Conservation (phyloP, 2,888 invertebrate genomes). For the Emmelina monodactyla region DNA sequence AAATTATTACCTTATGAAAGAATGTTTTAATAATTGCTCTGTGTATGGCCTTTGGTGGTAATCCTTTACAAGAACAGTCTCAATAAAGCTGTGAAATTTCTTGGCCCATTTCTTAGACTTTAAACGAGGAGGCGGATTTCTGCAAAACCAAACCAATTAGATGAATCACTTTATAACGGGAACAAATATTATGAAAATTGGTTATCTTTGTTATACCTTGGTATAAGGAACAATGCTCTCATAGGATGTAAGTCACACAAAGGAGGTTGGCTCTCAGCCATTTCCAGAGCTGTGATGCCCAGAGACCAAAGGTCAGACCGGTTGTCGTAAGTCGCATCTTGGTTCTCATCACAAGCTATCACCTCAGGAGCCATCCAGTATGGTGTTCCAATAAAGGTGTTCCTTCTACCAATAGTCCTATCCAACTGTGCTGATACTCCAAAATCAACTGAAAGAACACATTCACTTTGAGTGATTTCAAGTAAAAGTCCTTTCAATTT, state of each 20-base stretch:
- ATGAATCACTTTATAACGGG: neutral
- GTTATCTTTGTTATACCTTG: constrained; percentile 52
- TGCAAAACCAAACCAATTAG: constrained; percentile 20
- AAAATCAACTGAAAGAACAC: constrained; percentile 94
- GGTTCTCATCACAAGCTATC: constrained; percentile 99
- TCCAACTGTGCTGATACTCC: constrained; percentile 99
- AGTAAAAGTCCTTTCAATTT: no score
- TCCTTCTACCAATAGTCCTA: constrained; percentile 97
- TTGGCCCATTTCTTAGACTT: constrained; percentile 99
- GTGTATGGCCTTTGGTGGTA: constrained; percentile 99
- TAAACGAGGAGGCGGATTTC: constrained; percentile 96
- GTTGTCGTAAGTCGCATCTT: constrained; percentile 99
- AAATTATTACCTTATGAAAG: constrained; percentile 78
- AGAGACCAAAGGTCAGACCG: constrained; percentile 91
- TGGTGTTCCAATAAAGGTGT: constrained; percentile 98
- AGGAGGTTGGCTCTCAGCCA: constrained; percentile 99
- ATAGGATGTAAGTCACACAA: constrained; percentile 99
- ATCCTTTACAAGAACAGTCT: constrained; percentile 98
- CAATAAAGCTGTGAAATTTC: constrained; percentile 97
- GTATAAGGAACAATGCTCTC: constrained; percentile 98
- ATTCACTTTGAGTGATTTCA: no score
- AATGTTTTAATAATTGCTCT: constrained; percentile 95
- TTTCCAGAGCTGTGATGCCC: constrained; percentile 98
- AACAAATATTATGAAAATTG: constrained; percentile 3
- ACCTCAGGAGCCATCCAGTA: constrained; percentile 99